Conservation (phyloP, 2,113 vertebrate species). For the Pyrgilauda ruficollis region DNA sequence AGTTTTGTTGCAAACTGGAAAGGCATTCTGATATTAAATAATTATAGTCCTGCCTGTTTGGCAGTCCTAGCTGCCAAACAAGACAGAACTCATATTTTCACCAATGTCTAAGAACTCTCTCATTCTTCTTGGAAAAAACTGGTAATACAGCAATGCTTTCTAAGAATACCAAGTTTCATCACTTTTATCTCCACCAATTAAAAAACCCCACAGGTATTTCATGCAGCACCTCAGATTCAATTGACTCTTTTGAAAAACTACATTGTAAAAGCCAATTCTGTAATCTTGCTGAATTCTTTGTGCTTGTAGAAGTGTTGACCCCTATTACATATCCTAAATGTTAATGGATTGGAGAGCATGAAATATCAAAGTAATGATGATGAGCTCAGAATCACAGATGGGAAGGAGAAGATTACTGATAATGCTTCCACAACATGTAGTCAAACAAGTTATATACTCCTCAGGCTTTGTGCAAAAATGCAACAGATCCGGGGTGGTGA, state of each 20-base stretch:
- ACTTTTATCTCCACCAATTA: neutral
- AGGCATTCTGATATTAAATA: neutral
- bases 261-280: neutral
- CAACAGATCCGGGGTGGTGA: neutral
- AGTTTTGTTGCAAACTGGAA: neutral
- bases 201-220: neutral
- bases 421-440: neutral
- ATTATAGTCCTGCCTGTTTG: neutral
- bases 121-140: neutral
- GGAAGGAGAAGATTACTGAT: neutral
- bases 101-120: neutral
- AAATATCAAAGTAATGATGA: neutral
- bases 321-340: neutral
- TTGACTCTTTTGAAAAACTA: neutral
- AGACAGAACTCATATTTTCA: neutral
- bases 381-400: neutral
- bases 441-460: neutral
- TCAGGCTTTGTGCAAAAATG: neutral
- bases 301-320: neutral
- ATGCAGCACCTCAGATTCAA: neutral
- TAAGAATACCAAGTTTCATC: neutral
- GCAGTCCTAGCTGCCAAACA: neutral
- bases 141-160: neutral
- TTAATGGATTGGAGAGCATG: neutral
- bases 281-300: neutral